Evolutionary conservation across 2,113 vertebrate genomes (phyloP), one percentile per base, ranked within the genome.

Genomic region (Pungitius pungitius): DNA sequence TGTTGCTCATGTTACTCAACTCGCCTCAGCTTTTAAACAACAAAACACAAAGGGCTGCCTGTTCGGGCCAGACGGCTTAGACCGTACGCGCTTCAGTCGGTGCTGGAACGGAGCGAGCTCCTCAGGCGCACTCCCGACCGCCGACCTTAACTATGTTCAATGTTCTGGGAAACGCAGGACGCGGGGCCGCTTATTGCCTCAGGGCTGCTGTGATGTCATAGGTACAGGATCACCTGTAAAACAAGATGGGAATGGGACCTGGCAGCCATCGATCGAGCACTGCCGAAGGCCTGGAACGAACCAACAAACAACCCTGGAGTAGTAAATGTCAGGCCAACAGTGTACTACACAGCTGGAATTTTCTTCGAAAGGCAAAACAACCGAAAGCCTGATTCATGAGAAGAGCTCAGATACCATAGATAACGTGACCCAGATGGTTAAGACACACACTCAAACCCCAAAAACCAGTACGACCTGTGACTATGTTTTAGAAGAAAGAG

Each of bases 11-110:
- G 68, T 85, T 79, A 85, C 75, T 52, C 20, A 47, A 37, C 65
- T 61, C 60, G 52, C 75, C 78, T 83, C 39, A 69, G 76, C 72
- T 83, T 80, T 82, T 54, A 75, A 81, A 84, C 30, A 6, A 49
- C 57, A 74, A n/a, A 79, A 69, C 68, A 91, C 85, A 90, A 90
- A 87, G 75, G 81, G 47, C 49, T 69, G 78, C 63, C 82, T 88
- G 87, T 90, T 83, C 24, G 7, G n/a, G 57, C 40, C 64, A 69
- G 75, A 79, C 75, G 63, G 66, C 65, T 69, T 56, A 15, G 42
- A 74, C 65, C 59, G 67, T 60, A 40, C 42, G 72, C 73, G 80
- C 63, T 81, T 77, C 77, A 75, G 82, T 73, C 65, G 37, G 56
- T 4, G 14, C 56, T 85, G 63, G 60, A 80, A 84, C 60, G 64